Evolutionary conservation across 2,888 invertebrate species (phyloP).

Genomic region (Morinoia aosen): DNA sequence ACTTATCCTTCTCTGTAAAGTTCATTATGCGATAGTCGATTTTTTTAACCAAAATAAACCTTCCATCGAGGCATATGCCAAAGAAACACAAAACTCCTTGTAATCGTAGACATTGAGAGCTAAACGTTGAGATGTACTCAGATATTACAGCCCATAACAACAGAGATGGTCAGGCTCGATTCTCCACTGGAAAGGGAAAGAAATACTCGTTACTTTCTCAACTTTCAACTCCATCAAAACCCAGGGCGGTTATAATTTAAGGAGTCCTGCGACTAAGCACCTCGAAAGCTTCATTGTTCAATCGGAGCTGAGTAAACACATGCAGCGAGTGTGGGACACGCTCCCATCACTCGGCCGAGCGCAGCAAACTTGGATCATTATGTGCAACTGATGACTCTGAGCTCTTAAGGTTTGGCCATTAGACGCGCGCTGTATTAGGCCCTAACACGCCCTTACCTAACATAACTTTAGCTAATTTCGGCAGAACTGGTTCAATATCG

Average conservation of each 20-base stretch:
- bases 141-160: background rate
- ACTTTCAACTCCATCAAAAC: background rate
- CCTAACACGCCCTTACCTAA: background rate
- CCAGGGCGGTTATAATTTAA: background rate
- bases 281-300: background rate
- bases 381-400: slow-evolving; percentile 29
- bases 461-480: slow-evolving; percentile 15
- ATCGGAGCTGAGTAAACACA: background rate
- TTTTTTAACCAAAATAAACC: background rate
- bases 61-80: background rate
- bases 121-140: background rate
- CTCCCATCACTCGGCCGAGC: background rate
- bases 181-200: background rate
- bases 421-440: slow-evolving; percentile 12
- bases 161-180: background rate
- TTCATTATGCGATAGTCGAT: background rate
- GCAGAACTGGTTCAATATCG: background rate
- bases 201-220: background rate
- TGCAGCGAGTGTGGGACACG: background rate
- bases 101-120: background rate
- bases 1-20: background rate
- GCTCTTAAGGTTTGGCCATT: slow-evolving; percentile 37
- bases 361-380: background rate
- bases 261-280: background rate
- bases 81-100: background rate